A percentile compares a stretch with the other conserved stretches of the same genome.
These are phyloP conservation scores for Pasiphila rectangulata DNA, from an alignment of 2,888 invertebrate genomes.

Conservation along the genomic window DNA sequence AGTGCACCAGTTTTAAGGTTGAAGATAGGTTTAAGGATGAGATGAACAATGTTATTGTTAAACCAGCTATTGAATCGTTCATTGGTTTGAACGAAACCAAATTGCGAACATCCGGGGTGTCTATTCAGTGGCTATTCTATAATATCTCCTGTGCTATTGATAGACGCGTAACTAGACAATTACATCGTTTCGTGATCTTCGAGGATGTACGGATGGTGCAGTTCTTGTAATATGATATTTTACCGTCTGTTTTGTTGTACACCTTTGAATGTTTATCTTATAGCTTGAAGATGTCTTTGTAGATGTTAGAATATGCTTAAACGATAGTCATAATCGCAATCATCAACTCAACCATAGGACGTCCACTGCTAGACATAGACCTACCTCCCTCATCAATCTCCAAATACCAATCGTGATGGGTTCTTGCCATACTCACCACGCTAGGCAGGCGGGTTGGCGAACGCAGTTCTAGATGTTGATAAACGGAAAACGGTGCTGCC, in stretches of 20 bases:
- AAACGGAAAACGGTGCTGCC: too few relatives aligned
- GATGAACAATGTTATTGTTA: conserved; percentile 79
- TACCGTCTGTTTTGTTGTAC: conserved; percentile 28
- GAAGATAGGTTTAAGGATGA: conserved; percentile 43
- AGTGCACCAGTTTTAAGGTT: background rate
- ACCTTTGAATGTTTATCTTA: conserved; percentile 8
- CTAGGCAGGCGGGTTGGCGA: too few relatives aligned
- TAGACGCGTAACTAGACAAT: conserved; percentile 61
- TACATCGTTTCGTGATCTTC: conserved; percentile 47
- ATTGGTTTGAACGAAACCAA: conserved; percentile 74
- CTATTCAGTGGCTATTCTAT: conserved; percentile 62
- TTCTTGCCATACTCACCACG: too few relatives aligned
- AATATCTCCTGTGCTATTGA: conserved; percentile 49
- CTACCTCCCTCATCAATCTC: too few relatives aligned
- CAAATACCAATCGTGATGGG: too few relatives aligned
- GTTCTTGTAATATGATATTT: conserved; percentile 51
- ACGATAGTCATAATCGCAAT: too few relatives aligned
- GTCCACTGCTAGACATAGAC: too few relatives aligned
- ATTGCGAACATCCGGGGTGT: conserved; percentile 79
- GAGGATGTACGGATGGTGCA: conserved; percentile 40
- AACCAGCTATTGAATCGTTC: conserved; percentile 69
- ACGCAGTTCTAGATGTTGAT: too few relatives aligned
- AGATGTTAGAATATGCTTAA: too few relatives aligned
- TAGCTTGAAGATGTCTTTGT: conserved; percentile 1
- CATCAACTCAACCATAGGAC: too few relatives aligned